Percentiles rank a stretch among this genome's conserved stretches.
These are phyloP conservation scores for Lethocerus indicus DNA, from an alignment of 1,140 invertebrate species.

Conservation along the genomic window DNA sequence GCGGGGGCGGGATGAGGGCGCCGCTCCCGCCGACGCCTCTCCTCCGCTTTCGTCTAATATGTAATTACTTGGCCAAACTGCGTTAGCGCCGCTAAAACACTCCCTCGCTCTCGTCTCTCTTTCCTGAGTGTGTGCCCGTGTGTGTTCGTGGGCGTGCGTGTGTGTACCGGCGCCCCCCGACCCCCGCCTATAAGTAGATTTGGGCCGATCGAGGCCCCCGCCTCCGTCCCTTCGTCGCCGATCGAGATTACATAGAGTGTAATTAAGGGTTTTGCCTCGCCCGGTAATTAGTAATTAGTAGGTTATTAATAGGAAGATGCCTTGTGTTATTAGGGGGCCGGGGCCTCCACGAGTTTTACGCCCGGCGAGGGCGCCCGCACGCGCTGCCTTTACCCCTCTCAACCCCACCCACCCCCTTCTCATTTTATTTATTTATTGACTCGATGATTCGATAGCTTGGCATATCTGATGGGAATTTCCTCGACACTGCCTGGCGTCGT, in stretches of 20 bases:
- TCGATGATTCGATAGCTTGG: too few species aligned
- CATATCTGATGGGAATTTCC: too few species aligned
- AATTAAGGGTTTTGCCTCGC: conserved; percentile 12
- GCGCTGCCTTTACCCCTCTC: too few species aligned
- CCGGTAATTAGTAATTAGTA: conserved; percentile 13
- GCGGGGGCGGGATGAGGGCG: too few species aligned
- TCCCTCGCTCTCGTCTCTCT: background rate
- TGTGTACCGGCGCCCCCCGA: too few species aligned
- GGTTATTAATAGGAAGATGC: conserved; percentile 13
- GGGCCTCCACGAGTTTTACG: too few species aligned
- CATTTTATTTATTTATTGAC: too few species aligned
- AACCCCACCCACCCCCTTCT: too few species aligned
- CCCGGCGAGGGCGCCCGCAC: too few species aligned
- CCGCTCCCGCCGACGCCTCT: conserved; percentile 5
- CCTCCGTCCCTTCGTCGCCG: conserved; percentile 1
- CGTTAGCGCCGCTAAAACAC: conserved; percentile 10
- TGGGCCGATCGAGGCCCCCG: background rate
- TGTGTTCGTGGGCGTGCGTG: too few species aligned
- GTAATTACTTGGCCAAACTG: conserved; percentile 11
- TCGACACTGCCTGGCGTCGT: too few species aligned
- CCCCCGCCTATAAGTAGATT: conserved; percentile 4
- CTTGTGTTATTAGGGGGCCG: too few species aligned
- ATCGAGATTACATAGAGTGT: conserved; percentile 15
- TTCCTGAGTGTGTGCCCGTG: background rate
- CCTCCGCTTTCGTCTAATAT: background rate